A percentile compares a stretch with the other conserved stretches of the same genome.
These are phyloP conservation scores for Sipha flava DNA, from an alignment of 1,140 invertebrate genomes.

Conservation along the genomic window DNA sequence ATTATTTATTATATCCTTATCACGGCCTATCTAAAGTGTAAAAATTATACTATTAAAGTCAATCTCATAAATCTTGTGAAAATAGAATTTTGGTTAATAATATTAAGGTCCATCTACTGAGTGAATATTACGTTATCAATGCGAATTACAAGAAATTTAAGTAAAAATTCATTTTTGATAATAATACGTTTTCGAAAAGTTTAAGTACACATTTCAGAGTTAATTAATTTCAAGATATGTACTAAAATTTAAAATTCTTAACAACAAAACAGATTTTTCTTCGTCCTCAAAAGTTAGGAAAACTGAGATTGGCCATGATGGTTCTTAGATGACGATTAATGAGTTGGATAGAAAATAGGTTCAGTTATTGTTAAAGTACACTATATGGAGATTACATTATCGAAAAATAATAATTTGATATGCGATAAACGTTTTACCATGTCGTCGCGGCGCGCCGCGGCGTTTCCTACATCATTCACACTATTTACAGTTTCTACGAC, in stretches of 20 bases:
- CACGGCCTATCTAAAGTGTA: neutral
- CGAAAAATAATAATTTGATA: too few relatives aligned
- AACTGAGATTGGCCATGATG: neutral
- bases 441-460: too few relatives aligned
- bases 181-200: neutral
- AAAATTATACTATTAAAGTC: neutral
- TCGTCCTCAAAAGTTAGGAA: neutral
- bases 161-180: neutral
- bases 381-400: too few relatives aligned
- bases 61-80: too few relatives aligned
- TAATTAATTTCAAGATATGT: neutral
- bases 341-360: too few relatives aligned
- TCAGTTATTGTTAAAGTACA: too few relatives aligned
- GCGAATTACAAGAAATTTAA: neutral
- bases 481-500: too few relatives aligned
- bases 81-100: too few relatives aligned
- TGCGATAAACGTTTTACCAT: too few relatives aligned
- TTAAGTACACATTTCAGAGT: neutral
- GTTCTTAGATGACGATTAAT: neutral
- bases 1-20: neutral
- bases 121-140: neutral
- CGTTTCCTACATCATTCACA: too few relatives aligned
- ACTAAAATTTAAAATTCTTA: neutral
- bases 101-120: neutral
- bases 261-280: neutral